Base-by-base conservation (phyloP, 2,113 vertebrate species). In the Platichthys stellatus region DNA sequence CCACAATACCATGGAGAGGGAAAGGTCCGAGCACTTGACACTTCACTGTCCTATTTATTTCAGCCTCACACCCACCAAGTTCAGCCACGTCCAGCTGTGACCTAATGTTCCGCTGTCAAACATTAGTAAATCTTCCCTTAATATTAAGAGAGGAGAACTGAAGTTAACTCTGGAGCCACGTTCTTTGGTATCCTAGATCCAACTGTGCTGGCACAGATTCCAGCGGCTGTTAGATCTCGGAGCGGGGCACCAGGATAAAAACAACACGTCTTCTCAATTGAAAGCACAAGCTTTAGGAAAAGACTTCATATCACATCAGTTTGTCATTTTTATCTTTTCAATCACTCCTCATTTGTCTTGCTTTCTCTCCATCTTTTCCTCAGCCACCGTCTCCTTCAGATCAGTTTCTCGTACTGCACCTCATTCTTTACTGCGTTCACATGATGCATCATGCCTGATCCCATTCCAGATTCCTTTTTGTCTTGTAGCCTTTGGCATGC, bases 101-200 rank as follows among this genome's bases (percentile, higher is more conserved):
- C 74, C 60, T 81, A 76, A 86, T 83, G 71, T 81, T 69, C 62
- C 80, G 63, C 81, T 83, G 84, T 82, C 73, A 65, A 74, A 59
- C 63, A 26, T 23, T n/a, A 68, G 66, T 84, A 74, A 83, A 73
- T 80, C 81, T 70, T 83, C n/a, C 71, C 72, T 76, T 49, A 74
- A 7, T 84, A 65, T 71, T 76, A 61, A 47, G 28, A 57, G 47
- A 70, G 15, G 43, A 81, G 20, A 26, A 63, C 63, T 74, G 83
- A 78, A 63, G 67, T 64, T 71, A 58, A 61, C 24, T 81, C 60
- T 76, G 67, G 69, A 80, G 20, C 64, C 56, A 56, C 8, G 17
- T 80, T 81, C 17, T 54, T 59, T 65, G 80, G 69, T 75, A 73
- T 65, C 61, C 62, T 38, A 31, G 83, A 62, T 63, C 6, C 68